These are phyloP conservation scores for Rhinatrema bivittatum DNA, from an alignment of 2,797 vertebrate species.

Conservation along the genomic window DNA sequence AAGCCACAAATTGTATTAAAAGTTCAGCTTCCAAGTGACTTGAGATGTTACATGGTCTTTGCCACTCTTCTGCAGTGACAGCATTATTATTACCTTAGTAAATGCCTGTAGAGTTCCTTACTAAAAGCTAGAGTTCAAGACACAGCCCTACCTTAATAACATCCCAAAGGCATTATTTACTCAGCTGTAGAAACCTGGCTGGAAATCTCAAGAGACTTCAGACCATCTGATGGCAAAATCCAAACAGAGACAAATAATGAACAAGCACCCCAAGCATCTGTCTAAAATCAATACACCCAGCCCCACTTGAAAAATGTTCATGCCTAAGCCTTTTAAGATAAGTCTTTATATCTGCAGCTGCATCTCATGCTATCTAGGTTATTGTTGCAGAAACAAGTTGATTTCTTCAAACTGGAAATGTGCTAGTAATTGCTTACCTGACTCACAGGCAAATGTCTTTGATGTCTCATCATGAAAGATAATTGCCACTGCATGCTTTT, in stretches of 20 bases:
- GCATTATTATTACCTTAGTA: conserved; percentile 9
- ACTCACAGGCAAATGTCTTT: conserved; percentile 97
- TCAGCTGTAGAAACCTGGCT: conserved; percentile 24
- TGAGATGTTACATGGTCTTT: conserved; percentile 7
- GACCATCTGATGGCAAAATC: conserved; percentile 6
- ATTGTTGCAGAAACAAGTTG: conserved; percentile 15
- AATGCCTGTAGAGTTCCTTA: too few relatives aligned
- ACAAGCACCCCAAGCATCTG: conserved; percentile 3
- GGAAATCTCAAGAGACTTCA: conserved; percentile 19
- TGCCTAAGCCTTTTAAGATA: conserved; percentile 2
- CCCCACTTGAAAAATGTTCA: neutral
- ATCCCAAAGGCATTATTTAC: conserved; percentile 17
- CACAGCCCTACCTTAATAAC: conserved; percentile 7
- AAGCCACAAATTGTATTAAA: conserved; percentile 1
- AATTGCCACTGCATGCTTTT: conserved; percentile 96
- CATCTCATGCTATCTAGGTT: conserved; percentile 12
- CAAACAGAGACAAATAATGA: conserved; percentile 17
- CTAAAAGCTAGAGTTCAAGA: neutral
- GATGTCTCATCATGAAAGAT: conserved; percentile 95
- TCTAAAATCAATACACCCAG: neutral
- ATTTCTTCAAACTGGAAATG: conserved; percentile 27
- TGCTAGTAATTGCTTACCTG: conserved; percentile 71
- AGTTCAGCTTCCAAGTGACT: conserved; percentile 1
- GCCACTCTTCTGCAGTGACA: neutral
- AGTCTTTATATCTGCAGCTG: neutral